Evolutionary conservation across 2,888 invertebrate species (phyloP).

Genomic region (Theodoxus fluviatilis): DNA sequence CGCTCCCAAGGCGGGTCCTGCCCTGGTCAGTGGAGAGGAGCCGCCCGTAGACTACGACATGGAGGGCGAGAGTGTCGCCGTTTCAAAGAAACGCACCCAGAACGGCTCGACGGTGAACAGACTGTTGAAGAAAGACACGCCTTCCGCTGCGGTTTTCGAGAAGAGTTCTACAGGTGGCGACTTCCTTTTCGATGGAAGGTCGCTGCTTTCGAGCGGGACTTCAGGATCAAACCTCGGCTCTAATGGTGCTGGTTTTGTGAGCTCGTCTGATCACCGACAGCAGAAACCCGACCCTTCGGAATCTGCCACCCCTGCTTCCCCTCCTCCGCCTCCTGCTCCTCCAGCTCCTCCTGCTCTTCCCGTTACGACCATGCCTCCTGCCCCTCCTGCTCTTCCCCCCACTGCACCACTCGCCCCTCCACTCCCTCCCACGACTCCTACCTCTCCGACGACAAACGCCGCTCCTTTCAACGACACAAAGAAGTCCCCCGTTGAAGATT

Average conservation of each 20-base stretch:
- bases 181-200: no score
- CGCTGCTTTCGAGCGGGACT: no score
- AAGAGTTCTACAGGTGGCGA: no score
- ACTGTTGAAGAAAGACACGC: neutral
- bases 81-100: no score
- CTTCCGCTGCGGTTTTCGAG: no score
- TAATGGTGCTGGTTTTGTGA: no score
- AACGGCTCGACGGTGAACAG: no score
- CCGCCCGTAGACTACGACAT: conserved; percentile 51
- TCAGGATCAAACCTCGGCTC: no score
- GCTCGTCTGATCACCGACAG: no score
- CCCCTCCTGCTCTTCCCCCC: neutral
- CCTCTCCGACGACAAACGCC: conserved; percentile 6
- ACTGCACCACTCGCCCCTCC: neutral
- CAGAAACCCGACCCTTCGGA: no score
- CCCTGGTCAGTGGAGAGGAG: conserved; percentile 29
- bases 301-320: neutral
- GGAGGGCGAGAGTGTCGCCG: conserved; percentile 31
- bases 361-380: conserved; percentile 3
- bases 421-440: conserved; percentile 30
- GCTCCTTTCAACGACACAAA: neutral
- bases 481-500: neutral
- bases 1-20: conserved; percentile 5
- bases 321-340: conserved; percentile 25
- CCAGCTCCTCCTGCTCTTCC: conserved; percentile 19